A percentile compares a stretch with the other conserved stretches of the same genome.
These are phyloP conservation scores for Hydrolagus affinis DNA, from an alignment of 2,113 vertebrate genomes.

Conservation along the genomic window DNA sequence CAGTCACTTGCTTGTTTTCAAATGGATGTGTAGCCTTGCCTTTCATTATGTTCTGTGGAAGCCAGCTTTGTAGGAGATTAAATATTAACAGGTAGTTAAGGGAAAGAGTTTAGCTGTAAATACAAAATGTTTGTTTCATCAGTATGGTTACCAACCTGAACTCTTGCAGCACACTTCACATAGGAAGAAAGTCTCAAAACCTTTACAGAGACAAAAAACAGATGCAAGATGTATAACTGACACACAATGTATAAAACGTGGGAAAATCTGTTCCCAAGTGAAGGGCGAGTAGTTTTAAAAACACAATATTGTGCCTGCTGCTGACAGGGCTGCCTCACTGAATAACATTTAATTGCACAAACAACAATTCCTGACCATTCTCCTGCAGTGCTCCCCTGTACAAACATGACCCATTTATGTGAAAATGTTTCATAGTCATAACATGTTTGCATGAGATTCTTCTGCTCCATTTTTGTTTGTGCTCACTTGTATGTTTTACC, in stretches of 20 bases:
- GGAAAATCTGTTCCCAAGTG: not conserved
- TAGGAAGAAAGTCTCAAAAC: not conserved
- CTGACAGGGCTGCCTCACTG: not conserved
- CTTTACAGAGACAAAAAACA: not conserved
- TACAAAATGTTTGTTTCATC: not conserved
- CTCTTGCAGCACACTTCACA: not conserved
- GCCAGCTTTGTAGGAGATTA: no score
- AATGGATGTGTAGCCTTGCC: no score
- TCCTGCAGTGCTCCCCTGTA: not conserved
- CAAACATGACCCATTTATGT: not conserved
- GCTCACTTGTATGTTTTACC: not conserved
- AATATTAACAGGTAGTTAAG: no score
- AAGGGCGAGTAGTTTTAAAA: no score
- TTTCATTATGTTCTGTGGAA: no score
- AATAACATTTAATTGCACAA: not conserved
- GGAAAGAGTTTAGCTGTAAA: not conserved
- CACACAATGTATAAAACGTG: not conserved
- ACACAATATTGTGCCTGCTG: not conserved
- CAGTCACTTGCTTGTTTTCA: no score
- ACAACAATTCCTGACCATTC: not conserved
- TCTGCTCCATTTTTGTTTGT: not conserved
- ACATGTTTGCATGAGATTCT: not conserved
- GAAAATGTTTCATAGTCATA: slow-evolving; percentile 5
- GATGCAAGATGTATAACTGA: no score
- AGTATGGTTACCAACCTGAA: not conserved